phyloP scores from a whole-genome alignment of 2,797 vertebrate species.

The Semotilus atromaculatus region DNA sequence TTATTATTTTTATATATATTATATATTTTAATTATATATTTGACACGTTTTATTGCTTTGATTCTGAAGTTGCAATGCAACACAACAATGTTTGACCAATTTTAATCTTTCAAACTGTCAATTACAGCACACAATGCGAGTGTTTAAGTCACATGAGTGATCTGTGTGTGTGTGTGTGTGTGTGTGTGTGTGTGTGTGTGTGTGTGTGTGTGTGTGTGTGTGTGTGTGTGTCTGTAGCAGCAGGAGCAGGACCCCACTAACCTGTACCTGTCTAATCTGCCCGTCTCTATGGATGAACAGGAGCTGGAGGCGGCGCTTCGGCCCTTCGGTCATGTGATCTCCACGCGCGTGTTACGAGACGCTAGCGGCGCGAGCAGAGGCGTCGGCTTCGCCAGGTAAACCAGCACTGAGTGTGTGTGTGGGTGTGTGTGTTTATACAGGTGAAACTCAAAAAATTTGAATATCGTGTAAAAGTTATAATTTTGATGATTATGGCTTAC shows the following conservation, averaged over 20 bases:
- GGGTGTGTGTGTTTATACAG: neutral
- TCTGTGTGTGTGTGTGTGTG: neutral
- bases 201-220: slow-evolving; percentile 69
- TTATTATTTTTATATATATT: too few relatives aligned
- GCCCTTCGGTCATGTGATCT: slow-evolving; percentile 87
- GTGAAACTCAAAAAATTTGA: too few relatives aligned
- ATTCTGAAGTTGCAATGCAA: too few relatives aligned
- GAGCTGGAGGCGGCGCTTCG: slow-evolving; percentile 87
- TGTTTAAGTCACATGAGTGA: neutral
- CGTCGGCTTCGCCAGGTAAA: slow-evolving; percentile 72
- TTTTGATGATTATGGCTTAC: too few relatives aligned
- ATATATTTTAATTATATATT: too few relatives aligned
- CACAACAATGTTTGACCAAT: neutral
- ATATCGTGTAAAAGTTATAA: too few relatives aligned
- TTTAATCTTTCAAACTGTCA: neutral
- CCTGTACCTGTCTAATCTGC: slow-evolving; percentile 82
- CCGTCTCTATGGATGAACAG: slow-evolving; percentile 86
- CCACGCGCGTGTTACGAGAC: slow-evolving; percentile 85
- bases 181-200: too few relatives aligned
- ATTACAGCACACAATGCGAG: too few relatives aligned
- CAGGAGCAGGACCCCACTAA: slow-evolving; percentile 32
- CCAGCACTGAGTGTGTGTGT: neutral
- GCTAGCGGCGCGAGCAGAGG: slow-evolving; percentile 85
- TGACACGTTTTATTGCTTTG: too few relatives aligned
- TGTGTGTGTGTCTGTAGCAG: slow-evolving; percentile 12